Base-by-base conservation (phyloP, 2,888 invertebrate species). In the Metellina segmentata region DNA sequence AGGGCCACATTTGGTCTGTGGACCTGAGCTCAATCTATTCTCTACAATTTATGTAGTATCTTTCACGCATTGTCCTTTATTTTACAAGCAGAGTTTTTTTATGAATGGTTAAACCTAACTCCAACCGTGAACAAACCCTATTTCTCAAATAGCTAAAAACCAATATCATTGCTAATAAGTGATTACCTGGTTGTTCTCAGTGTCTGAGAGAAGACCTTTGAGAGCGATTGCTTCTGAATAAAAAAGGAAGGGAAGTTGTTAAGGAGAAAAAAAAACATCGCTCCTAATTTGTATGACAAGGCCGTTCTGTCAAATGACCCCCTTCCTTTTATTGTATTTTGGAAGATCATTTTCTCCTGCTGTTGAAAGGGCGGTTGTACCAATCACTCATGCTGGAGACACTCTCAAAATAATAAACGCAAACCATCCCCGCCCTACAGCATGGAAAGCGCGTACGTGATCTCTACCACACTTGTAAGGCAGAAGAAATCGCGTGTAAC, bases 241-340 rank as follows among this genome's bases (percentile, higher is more conserved):
- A 61, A 61, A 61, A 61, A 11, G 61, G 13, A 16, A 61, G 16
- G 61, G 61, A 61, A 61, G 61, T 61, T 16, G 61, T 61, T 61
- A 61, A 61, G n/a, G 61, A 20, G 79, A 16, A 83, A 71, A 72
- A 83, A 49, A 83, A 83, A 70, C 69, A 81, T 69, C 48, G 9
- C n/a, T 5, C 85, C 20, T 85, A 75, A 85, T 85, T 85, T 85
- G 85, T 85, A 85, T 85, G 85, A 85, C 75, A 34, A 49, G 13
- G 49, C n/a, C 75, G 85, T 85, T 75, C 75, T 13, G 53, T 52
- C 48, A 75, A 85, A 85, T 85, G 61, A 85, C 61, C 19, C 16
- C 53, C 75, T 85, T 85, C 74, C 61, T 75, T 75, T 19, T 71
- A 81, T 81, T 81, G 61, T 71, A 49, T 70, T 69, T 61, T 49